Percentiles rank a stretch among this genome's conserved stretches.
Evolutionary conservation across 2,888 invertebrate species (phyloP).

Genomic region (Vesta saturnalis): DNA sequence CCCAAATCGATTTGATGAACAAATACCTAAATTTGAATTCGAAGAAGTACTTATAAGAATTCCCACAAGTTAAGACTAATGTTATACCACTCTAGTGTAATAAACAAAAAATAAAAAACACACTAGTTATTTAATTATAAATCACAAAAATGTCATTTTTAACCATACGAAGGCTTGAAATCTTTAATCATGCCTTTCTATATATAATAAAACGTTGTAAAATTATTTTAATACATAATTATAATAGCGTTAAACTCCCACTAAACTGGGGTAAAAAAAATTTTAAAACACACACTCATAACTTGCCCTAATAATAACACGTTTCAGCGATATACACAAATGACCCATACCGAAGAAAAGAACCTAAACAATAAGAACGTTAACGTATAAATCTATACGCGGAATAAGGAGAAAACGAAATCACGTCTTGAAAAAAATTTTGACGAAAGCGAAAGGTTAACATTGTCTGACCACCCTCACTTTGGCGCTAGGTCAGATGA

Average conservation of each 20-base stretch:
- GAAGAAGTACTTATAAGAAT: no score
- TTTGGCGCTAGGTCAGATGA: slow-evolving; percentile 50
- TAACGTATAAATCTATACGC: slow-evolving; percentile 4
- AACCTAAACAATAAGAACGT: background rate
- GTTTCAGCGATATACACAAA: slow-evolving; percentile 33
- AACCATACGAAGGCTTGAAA: slow-evolving; percentile 19
- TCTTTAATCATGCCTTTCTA: slow-evolving; percentile 39
- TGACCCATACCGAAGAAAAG: slow-evolving; percentile 22
- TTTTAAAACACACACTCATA: slow-evolving; percentile 43
- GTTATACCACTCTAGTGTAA: no score
- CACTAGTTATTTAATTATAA: slow-evolving; percentile 9
- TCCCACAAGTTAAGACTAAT: no score
- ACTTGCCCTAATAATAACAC: slow-evolving; percentile 43
- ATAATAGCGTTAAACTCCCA: slow-evolving; percentile 43
- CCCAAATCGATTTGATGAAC: no score
- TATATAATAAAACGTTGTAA: slow-evolving; percentile 40
- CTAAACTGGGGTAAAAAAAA: slow-evolving; percentile 41
- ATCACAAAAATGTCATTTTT: slow-evolving; percentile 17
- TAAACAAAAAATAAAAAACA: no score
- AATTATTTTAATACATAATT: slow-evolving; percentile 41
- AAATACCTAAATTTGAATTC: no score
- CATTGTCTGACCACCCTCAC: slow-evolving; percentile 55
- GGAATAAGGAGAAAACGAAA: slow-evolving; percentile 23
- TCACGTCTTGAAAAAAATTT: slow-evolving; percentile 15
- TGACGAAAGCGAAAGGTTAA: slow-evolving; percentile 34